phyloP scores from a whole-genome alignment of 2,797 vertebrate species.

The Peromyscus melanophrys region DNA sequence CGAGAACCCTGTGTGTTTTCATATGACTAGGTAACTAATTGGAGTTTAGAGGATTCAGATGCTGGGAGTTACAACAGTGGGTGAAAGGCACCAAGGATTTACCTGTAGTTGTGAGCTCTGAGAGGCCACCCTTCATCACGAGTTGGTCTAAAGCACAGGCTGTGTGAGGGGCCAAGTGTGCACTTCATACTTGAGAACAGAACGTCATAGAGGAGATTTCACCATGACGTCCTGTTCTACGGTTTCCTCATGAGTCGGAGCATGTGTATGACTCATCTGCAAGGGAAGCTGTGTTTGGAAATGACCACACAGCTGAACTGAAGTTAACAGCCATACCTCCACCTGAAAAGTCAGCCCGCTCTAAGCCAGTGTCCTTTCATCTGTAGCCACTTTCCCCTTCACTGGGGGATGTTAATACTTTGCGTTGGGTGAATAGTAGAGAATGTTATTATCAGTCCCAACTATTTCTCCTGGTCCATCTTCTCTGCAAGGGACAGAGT shows the following conservation, averaged over 20 bases:
- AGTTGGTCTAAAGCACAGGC: no score
- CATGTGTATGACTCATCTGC: rapidly evolving
- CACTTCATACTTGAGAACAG: neutral
- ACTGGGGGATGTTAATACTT: neutral
- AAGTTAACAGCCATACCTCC: no score
- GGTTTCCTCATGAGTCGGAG: neutral
- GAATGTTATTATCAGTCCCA: neutral
- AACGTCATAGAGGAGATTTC: neutral
- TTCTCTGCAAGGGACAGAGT: neutral
- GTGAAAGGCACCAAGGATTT: rapidly evolving
- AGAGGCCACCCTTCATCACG: rapidly evolving
- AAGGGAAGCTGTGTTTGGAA: neutral
- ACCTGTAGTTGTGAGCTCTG: rapidly evolving
- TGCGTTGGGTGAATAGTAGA: neutral
- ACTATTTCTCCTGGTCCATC: neutral
- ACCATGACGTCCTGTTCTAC: neutral
- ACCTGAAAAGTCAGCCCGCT: rapidly evolving
- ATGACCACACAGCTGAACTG: no score
- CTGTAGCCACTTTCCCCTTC: no score
- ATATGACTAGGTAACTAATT: neutral
- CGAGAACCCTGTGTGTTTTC: neutral
- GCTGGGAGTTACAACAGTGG: rapidly evolving
- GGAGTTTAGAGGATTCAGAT: neutral
- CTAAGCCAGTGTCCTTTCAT: rapidly evolving
- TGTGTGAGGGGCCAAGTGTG: rapidly evolving